These are phyloP conservation scores for Raja brachyura DNA, from an alignment of 2,113 vertebrate genomes.

Conservation along the genomic window DNA sequence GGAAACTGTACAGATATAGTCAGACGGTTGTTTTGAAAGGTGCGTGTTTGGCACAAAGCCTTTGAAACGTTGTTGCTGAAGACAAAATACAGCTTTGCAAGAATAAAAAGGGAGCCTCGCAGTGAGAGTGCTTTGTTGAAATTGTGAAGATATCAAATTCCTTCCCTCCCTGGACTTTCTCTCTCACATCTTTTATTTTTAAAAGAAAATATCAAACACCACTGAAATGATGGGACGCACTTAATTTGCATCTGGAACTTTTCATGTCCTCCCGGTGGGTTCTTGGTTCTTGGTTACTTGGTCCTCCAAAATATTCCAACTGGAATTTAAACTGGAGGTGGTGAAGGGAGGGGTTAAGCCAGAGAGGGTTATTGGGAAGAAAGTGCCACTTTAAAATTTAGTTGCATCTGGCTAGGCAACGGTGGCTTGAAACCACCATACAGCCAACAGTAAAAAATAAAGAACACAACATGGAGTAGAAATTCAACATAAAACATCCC, in stretches of 20 bases:
- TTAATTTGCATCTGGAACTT: slow-evolving; percentile 25
- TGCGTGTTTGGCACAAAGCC: slow-evolving; percentile 8
- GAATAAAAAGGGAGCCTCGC: neutral
- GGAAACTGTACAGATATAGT: neutral
- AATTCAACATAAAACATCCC: too few relatives aligned
- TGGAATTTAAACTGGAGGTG: too few relatives aligned
- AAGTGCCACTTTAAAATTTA: too few relatives aligned
- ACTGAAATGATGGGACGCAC: slow-evolving; percentile 9
- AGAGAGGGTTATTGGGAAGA: too few relatives aligned
- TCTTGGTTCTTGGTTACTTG: too few relatives aligned
- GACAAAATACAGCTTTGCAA: slow-evolving; percentile 31
- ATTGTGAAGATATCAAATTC: slow-evolving; percentile 26
- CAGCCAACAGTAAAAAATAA: too few relatives aligned
- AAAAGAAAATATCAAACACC: neutral
- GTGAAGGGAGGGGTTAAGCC: too few relatives aligned
- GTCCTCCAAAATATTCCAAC: too few relatives aligned
- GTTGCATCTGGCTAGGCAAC: too few relatives aligned
- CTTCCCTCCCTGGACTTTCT: neutral
- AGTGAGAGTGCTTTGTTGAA: slow-evolving; percentile 34
- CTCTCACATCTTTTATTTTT: slow-evolving; percentile 23
- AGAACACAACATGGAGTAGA: too few relatives aligned
- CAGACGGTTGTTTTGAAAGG: slow-evolving; percentile 28
- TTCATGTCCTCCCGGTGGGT: slow-evolving; percentile 11
- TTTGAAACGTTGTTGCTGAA: slow-evolving; percentile 26
- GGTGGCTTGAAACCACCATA: too few relatives aligned